These are phyloP conservation scores for Motacilla alba DNA, from an alignment of 2,113 vertebrate genomes.

Conservation along the genomic window DNA sequence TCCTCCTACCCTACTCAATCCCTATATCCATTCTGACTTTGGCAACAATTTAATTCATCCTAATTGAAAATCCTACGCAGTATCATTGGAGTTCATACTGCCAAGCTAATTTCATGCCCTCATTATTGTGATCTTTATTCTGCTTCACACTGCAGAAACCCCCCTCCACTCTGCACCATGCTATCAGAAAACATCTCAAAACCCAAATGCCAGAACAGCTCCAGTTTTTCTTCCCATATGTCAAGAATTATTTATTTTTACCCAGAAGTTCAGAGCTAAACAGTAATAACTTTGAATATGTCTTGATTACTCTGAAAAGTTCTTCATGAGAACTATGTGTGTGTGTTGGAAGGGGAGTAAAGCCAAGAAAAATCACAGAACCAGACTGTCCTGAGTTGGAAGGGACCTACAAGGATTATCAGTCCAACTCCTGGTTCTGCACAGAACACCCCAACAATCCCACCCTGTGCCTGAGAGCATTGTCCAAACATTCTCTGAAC, in stretches of 20 bases:
- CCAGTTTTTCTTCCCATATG: background rate
- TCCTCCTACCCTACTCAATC: background rate
- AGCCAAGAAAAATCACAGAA: background rate
- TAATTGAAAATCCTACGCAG: background rate
- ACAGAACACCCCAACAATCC: background rate
- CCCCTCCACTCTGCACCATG: background rate
- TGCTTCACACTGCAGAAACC: background rate
- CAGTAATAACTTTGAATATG: background rate
- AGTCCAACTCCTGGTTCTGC: background rate
- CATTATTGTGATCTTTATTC: conserved; percentile 11
- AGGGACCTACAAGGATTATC: background rate
- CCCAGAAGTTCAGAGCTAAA: background rate
- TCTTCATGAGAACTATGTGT: background rate
- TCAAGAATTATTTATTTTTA: background rate
- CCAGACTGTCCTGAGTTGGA: background rate
- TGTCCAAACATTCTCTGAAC: background rate
- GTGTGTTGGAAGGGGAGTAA: background rate
- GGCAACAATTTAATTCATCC: background rate
- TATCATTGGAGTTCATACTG: background rate
- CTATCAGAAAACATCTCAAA: background rate
- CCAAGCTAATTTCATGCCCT: background rate
- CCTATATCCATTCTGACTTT: background rate
- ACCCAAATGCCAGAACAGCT: background rate
- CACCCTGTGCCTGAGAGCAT: background rate
- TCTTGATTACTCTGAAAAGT: background rate